Percentiles rank a stretch among this genome's conserved stretches.
phyloP scores from a whole-genome alignment of 1,140 invertebrate species.

The Cyclargus thomasi region DNA sequence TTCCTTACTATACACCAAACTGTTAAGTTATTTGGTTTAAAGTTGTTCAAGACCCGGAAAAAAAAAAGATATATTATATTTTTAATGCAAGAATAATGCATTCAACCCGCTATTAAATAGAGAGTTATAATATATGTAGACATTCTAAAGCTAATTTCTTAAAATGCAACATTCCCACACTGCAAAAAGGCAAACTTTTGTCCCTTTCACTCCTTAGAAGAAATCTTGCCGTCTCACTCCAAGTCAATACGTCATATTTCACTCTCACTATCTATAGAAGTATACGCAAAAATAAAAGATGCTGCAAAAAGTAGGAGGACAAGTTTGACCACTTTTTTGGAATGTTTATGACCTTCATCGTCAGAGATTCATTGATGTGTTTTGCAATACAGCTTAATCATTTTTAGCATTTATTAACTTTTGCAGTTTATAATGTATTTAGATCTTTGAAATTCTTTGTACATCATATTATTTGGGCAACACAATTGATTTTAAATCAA shows the following conservation, averaged over 20 bases:
- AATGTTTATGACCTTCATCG: conserved; percentile 6
- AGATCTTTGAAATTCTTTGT: too few relatives aligned
- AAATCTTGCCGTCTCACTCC: conserved; percentile 32
- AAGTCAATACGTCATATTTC: conserved; percentile 53
- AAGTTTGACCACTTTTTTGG: conserved; percentile 14
- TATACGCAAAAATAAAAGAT: conserved; percentile 38
- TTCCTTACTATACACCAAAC: too few relatives aligned
- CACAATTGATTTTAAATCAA: too few relatives aligned
- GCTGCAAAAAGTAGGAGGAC: conserved; percentile 12
- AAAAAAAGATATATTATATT: too few relatives aligned
- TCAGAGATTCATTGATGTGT: conserved; percentile 1
- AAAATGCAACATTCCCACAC: conserved; percentile 51
- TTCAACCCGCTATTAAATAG: too few relatives aligned
- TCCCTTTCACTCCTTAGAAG: conserved; percentile 37
- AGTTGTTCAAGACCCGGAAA: too few relatives aligned
- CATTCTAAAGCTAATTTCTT: neutral
- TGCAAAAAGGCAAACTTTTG: conserved; percentile 22
- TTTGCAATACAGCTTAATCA: neutral
- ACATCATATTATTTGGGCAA: too few relatives aligned
- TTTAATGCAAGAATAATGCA: too few relatives aligned
- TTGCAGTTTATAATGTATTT: too few relatives aligned
- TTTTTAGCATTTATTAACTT: neutral
- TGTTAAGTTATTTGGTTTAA: too few relatives aligned
- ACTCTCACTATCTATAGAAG: conserved; percentile 62
- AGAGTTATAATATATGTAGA: neutral